Percentiles rank a stretch among this genome's conserved stretches.
Evolutionary conservation across 2,888 invertebrate genomes (phyloP).

Genomic region (Heliconius ismenius): DNA sequence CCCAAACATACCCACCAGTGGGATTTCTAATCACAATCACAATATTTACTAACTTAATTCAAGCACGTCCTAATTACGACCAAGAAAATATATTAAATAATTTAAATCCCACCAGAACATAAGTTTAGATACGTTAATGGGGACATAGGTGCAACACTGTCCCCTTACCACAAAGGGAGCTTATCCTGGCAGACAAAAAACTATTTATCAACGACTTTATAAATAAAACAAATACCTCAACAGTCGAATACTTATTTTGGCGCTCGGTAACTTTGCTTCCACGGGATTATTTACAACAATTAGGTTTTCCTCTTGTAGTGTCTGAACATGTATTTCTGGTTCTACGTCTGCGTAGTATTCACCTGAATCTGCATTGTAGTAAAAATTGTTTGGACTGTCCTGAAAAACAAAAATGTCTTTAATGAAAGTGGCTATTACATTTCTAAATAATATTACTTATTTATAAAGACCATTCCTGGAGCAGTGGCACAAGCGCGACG

Average conservation of each 20-base stretch:
- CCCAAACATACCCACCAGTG: too few relatives aligned
- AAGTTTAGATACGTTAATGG: too few relatives aligned
- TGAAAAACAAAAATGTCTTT: constrained; percentile 20
- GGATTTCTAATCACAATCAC: too few relatives aligned
- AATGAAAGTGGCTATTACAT: background rate
- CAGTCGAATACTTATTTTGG: constrained; percentile 53
- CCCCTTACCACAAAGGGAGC: too few relatives aligned
- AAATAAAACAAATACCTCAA: constrained; percentile 51
- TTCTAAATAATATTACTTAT: too few relatives aligned
- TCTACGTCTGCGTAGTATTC: constrained; percentile 41
- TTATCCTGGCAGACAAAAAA: background rate
- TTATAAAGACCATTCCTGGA: too few relatives aligned
- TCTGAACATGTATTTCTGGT: background rate
- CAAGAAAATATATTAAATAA: too few relatives aligned
- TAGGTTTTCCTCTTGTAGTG: constrained; percentile 47
- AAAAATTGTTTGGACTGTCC: constrained; percentile 49
- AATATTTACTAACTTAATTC: too few relatives aligned
- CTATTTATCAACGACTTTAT: background rate
- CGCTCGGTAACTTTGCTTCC: constrained; percentile 63
- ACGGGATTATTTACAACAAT: constrained; percentile 61
- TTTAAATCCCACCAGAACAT: too few relatives aligned
- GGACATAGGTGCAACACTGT: too few relatives aligned
- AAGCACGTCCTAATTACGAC: too few relatives aligned
- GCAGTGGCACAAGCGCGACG: too few relatives aligned
- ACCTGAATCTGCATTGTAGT: constrained; percentile 50